Base-by-base conservation (phyloP, 2,888 invertebrate genomes). In the Galerucella nymphaeae region DNA sequence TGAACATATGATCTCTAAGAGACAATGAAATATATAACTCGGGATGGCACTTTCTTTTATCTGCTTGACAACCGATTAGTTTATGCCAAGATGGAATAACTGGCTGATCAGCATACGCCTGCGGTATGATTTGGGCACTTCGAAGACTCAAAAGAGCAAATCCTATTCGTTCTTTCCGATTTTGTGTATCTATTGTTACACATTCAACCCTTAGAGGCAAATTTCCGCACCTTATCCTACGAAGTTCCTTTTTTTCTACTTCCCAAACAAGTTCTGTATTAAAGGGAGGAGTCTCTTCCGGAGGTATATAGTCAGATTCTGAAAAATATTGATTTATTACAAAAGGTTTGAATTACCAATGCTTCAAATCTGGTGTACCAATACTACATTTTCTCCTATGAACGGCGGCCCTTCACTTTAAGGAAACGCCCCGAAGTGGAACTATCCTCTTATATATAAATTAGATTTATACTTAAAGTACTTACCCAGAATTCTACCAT, bases 221-320 rank as follows among this genome's bases (percentile, higher is more conserved):
- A 87, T 94, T 93, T 66, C 91, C 91, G 0, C 92, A 91, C 80
- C 93, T 88, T 79, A 94, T 89, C 84, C 93, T 93, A 80, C 93
- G 89, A 77, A 94, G 88, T 73, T 90, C 89, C 78, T 90, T 89
- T 85, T 93, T 92, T 78, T 93, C 92, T 2, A 92, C 91, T 84
- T 94, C 93, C 94, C 94, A 95, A 66, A 93, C 90, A 70, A 94
- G 89, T 83, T 94, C 93, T 23, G 92, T 92, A 76, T 91, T 91
- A 83, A 94, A 93, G 59, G 89, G 86, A 0, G 93, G 92, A 70
- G 88, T 86, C 62, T 90, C 88, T 42, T 88, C 87, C 0, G 91
- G 88, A 2, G 89, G 87, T 10, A 89, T 88, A 14, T 90, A 88
- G 81, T 93, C 93, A 0, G 94, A 91, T 85, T 94, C 93, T 79